phyloP scores from a whole-genome alignment of 2,888 invertebrate species.

The Clanis bilineata region DNA sequence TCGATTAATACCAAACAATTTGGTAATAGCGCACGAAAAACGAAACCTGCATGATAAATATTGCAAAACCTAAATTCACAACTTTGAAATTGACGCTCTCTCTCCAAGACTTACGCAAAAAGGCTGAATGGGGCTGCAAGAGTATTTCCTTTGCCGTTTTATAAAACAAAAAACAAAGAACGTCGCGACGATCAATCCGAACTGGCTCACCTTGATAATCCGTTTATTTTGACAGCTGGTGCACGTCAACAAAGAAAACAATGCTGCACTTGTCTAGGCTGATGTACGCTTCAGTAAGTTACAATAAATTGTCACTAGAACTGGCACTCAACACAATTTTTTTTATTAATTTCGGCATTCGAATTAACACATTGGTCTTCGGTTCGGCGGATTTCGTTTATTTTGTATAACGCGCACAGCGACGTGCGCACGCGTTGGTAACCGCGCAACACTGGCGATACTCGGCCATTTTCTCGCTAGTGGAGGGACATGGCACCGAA shows the following conservation, averaged over 20 bases:
- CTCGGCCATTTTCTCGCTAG: slow-evolving; percentile 66
- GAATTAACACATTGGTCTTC: slow-evolving; percentile 17
- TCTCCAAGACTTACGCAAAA: not conserved
- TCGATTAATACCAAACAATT: slow-evolving; percentile 20
- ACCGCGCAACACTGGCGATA: slow-evolving; percentile 63
- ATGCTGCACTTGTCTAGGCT: slow-evolving; percentile 15
- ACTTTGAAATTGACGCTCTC: not conserved
- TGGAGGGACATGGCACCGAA: slow-evolving; percentile 63
- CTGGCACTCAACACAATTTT: slow-evolving; percentile 22
- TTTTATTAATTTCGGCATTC: slow-evolving; percentile 27
- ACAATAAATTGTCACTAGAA: slow-evolving; percentile 22
- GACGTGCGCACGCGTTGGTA: slow-evolving; percentile 62
- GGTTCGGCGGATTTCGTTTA: slow-evolving; percentile 27
- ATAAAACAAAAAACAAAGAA: slow-evolving; percentile 32
- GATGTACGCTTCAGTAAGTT: slow-evolving; percentile 11
- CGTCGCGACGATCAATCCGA: slow-evolving; percentile 44
- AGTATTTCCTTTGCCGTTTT: not conserved
- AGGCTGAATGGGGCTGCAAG: slow-evolving; percentile 7
- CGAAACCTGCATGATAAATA: not conserved
- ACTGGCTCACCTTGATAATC: slow-evolving; percentile 68
- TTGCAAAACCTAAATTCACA: slow-evolving; percentile 5
- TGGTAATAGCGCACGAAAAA: slow-evolving; percentile 10
- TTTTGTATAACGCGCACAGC: slow-evolving; percentile 36
- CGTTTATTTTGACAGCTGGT: slow-evolving; percentile 72
- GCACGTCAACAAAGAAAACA: slow-evolving; percentile 58